A percentile compares a stretch with the other conserved stretches of the same genome.
These are phyloP conservation scores for Callosobruchus maculatus DNA, from an alignment of 2,888 invertebrate species.

Conservation along the genomic window DNA sequence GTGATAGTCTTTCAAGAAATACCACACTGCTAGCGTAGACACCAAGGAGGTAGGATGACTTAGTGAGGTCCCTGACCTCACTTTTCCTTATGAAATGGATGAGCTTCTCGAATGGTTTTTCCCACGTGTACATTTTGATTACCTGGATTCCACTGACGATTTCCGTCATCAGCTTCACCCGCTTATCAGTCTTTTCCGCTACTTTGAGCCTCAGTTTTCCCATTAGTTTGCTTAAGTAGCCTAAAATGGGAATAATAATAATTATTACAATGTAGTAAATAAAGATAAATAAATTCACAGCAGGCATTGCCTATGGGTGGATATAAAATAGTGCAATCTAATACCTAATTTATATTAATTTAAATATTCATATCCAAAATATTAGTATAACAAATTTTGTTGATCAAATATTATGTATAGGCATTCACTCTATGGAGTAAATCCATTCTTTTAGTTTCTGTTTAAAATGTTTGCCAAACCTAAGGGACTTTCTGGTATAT, in stretches of 20 bases:
- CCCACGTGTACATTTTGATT: conserved; percentile 78
- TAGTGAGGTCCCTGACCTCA: conserved; percentile 60
- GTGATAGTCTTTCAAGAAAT: conserved; percentile 78
- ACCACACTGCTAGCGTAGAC: conserved; percentile 63
- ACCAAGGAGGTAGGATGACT: conserved; percentile 63
- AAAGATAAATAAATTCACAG: too few species aligned
- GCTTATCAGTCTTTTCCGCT: conserved; percentile 56
- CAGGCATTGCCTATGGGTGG: too few species aligned
- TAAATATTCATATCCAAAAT: too few species aligned
- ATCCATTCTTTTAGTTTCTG: too few species aligned
- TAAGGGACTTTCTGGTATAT: too few species aligned
- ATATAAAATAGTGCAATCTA: too few species aligned
- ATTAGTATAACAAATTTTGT: too few species aligned
- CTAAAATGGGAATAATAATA: conserved; percentile 11
- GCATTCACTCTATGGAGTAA: too few species aligned
- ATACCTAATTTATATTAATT: too few species aligned
- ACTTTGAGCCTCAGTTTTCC: conserved; percentile 48
- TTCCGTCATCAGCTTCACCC: conserved; percentile 70
- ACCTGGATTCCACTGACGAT: conserved; percentile 69
- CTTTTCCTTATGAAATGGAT: conserved; percentile 56
- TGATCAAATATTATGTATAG: too few species aligned
- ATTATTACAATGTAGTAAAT: too few species aligned
- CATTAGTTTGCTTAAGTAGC: conserved; percentile 39
- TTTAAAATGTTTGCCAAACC: too few species aligned
- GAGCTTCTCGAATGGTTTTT: conserved; percentile 63